Evolutionary conservation across 1,140 invertebrate species (phyloP).

Genomic region (Trichogramma pretiosum): DNA sequence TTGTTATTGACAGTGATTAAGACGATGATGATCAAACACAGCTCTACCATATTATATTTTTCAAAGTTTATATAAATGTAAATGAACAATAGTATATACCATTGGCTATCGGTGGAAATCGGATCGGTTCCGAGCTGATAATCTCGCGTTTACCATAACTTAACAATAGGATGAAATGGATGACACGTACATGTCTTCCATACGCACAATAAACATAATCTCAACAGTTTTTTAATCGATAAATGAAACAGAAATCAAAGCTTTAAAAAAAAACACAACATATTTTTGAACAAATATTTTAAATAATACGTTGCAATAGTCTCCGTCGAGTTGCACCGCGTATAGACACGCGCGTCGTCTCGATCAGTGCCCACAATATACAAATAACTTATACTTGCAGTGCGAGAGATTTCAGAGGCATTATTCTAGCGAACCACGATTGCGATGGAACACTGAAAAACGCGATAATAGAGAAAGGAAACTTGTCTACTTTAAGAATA

Average conservation of each 20-base stretch:
- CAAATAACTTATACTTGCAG: constrained; percentile 10
- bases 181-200: constrained; percentile 13
- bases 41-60: no score
- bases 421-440: constrained; percentile 15
- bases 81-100: no score
- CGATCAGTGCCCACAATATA: constrained; percentile 9
- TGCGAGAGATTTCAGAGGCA: constrained; percentile 15
- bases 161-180: constrained; percentile 13
- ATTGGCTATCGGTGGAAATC: constrained; percentile 5
- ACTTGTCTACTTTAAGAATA: constrained; percentile 36
- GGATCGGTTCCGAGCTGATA: no score
- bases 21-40: no score
- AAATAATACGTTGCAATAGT: constrained; percentile 16
- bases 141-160: constrained; percentile 9
- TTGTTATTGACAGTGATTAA: no score
- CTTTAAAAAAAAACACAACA: constrained; percentile 1
- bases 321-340: constrained; percentile 6
- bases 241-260: no score
- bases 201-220: constrained; percentile 16
- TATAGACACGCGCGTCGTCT: no score
- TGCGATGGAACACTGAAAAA: constrained; percentile 15
- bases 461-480: no score
- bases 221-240: constrained; percentile 12
- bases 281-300: constrained; percentile 17
- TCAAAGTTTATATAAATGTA: no score